Base-by-base conservation (phyloP, 2,113 vertebrate species). In the Bagarius yarrelli region DNA sequence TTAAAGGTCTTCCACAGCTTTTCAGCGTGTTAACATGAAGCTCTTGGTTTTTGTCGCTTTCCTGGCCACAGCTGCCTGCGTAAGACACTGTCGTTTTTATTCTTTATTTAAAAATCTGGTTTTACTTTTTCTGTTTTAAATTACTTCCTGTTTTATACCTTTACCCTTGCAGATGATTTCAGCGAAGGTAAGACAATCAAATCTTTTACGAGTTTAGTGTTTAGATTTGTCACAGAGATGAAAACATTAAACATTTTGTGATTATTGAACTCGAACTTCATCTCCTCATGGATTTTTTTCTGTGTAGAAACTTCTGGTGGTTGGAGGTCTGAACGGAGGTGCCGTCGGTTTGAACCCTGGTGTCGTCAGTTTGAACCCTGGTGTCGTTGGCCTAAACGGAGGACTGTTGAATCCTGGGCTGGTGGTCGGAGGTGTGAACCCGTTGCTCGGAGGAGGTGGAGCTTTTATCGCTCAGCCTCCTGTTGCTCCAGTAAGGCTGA, bases 321-420 rank as follows among this genome's bases (percentile, higher is more conserved):
- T 85, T 30, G 78, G 78, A 19, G 84, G 81, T 64, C 19, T 76
- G 60, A 84, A 84, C 19, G 83, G 82, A 34, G 82, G 78, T 59
- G 21, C 80, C 6, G 30, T 80, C 52, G 82, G 82, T 61, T 19
- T 76, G 36, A 85, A 85, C 76, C 81, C 77, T 18, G 80, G 78
- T 34, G 4, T 84, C 15, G 57, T 79, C 4, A 74, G 81, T 30
- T 14, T 77, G 30, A 82, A 82, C 63, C 81, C 78, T 40, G 81
- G 73, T 23, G 36, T 85, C 19, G 47, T 78, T 5, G 76, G 83
- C 15, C 53, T 79, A 25, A 85, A 85, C 27, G 83, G 79, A 32
- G 83, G 78, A 14, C 30, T 80, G 25, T 30, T 82, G 55, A 79
- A 70, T 47, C 83, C 59, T 12, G n/a, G 71, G 6, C 30, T 81